Base-by-base conservation (phyloP, 2,113 vertebrate species). In the Ascaphus truei region DNA sequence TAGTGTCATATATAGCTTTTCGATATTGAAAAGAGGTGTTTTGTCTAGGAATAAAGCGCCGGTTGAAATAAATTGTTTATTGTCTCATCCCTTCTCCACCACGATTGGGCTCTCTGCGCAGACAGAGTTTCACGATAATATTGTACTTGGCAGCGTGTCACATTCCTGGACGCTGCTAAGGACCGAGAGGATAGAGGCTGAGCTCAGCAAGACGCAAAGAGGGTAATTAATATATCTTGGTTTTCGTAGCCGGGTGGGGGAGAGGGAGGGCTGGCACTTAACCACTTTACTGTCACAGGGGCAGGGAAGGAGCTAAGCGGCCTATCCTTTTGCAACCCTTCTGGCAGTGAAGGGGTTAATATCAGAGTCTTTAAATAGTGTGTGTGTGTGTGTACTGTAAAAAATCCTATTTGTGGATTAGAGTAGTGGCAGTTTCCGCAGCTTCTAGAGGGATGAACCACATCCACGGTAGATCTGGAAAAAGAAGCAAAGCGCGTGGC, bases 61-160 rank as follows among this genome's bases (percentile, higher is more conserved):
- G 3, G 13, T 18, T 45, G 41, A 45, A 45, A 45, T 9, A 45
- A 33, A 43, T n/a, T n/a, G n/a, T n/a, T n/a, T n/a, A n/a, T n/a
- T n/a, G n/a, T n/a, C 15, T 30, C 27, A 22, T 62, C 30, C 29
- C 20, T 62, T 48, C 22, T 31, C 39, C 13, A 50, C n/a, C 27
- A 7, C 31, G 39, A 52, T 23, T 11, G 33, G 25, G 36, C 47
- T 64, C 47, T 64, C 31, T 23, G 39, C 62, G 37, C 11, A 10
- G 60, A 23, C 41, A 45, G 60, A 62, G 26, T 47, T 50, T 47
- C 45, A 62, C 16, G 47, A 62, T 52, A 52, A 64, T 52, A 64
- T 18, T 41, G 16, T 20, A 64, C 15, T 64, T 64, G 47, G 62
- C 47, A 27, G 51, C 36, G 34, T 15, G 15, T 30, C 13, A 53